A percentile compares a stretch with the other conserved stretches of the same genome.
These are phyloP conservation scores for Drosophila hamatofila DNA, from an alignment of 2,888 invertebrate genomes.

Conservation along the genomic window DNA sequence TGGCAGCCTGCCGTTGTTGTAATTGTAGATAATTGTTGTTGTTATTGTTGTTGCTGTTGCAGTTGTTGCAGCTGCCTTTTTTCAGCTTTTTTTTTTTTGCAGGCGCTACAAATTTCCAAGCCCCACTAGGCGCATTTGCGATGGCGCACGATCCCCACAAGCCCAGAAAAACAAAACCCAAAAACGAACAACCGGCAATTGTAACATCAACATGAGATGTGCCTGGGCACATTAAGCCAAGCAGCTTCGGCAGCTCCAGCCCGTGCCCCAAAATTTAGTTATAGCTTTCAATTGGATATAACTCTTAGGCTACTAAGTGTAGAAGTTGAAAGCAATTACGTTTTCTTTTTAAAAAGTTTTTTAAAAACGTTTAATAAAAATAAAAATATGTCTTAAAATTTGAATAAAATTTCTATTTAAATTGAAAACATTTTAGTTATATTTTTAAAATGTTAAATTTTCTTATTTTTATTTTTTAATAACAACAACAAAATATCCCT, in stretches of 20 bases:
- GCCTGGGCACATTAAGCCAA: slow-evolving; percentile 43
- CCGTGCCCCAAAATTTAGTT: slow-evolving; percentile 28
- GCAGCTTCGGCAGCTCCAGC: slow-evolving; percentile 20
- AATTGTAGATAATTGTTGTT: slow-evolving; percentile 79
- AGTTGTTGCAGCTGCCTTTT: slow-evolving; percentile 43
- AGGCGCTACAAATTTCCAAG: slow-evolving; percentile 79
- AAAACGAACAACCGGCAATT: slow-evolving; percentile 69
- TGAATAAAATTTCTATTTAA: not conserved
- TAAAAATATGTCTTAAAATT: not conserved
- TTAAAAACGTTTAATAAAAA: not conserved
- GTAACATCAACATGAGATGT: slow-evolving; percentile 80
- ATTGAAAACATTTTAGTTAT: not conserved
- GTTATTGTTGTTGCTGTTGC: slow-evolving; percentile 61
- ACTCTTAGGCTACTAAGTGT: not conserved
- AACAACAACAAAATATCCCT: too few species aligned
- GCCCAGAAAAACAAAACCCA: slow-evolving; percentile 8
- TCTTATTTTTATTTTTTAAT: too few species aligned
- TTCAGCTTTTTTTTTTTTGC: slow-evolving; percentile 32
- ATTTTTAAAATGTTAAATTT: too few species aligned
- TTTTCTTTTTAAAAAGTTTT: not conserved
- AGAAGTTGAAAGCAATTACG: not conserved
- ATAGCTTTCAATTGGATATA: slow-evolving; percentile 1
- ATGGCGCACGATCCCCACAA: slow-evolving; percentile 70
- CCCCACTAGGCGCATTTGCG: slow-evolving; percentile 75
- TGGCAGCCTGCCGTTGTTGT: slow-evolving; percentile 71